Base-by-base conservation (phyloP, 2,888 invertebrate species). In the Thecocarcelia acutangulata region DNA sequence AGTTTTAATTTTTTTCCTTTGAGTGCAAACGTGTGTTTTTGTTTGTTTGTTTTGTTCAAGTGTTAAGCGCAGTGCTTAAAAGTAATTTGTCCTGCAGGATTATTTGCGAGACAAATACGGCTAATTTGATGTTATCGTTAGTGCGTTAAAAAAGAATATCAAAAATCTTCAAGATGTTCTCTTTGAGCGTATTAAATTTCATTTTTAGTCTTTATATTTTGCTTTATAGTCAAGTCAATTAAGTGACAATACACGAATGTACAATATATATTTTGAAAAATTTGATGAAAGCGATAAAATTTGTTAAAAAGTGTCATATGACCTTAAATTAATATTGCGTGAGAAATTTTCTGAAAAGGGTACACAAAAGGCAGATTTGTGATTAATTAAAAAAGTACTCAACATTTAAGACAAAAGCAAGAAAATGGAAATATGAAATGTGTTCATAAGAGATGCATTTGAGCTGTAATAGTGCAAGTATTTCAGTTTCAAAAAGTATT, bases 61-160 rank as follows among this genome's bases (percentile, higher is more conserved):
- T 82, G 73, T 69, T 81, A 81, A 74, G 63, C 48, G 69, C 74
- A 77, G 69, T 74, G 52, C 74, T 82, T 78, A 28, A 74, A 66
- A 46, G 44, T 44, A 59, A 40, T 46, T 74, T 73, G 69, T 77
- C 58, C 59, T 66, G 54, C 69, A 73, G 81, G 72, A 63, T 56
- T 76, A 70, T 59, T 58, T 72, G 3, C 73, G 24, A 59, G 19
- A 59, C 33, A 59, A 74, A 82, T 70, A 70, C 11, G 58, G 64
- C 73, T 78, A 82, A 82, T 82, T 82, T 78, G 68, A 66, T 74
- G 58, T 19, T 78, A 78, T 64, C 74, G 69, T 9, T 11, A 52
- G 15, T 37, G n/a, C 33, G 52, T 17, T 54, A 33, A 40, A 0
- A 48, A 9, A 12, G 19, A 54, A 19, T 56, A 73, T 68, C 56